Base-by-base conservation (phyloP, 2,888 invertebrate genomes). In the Trichopoda pennipes region DNA sequence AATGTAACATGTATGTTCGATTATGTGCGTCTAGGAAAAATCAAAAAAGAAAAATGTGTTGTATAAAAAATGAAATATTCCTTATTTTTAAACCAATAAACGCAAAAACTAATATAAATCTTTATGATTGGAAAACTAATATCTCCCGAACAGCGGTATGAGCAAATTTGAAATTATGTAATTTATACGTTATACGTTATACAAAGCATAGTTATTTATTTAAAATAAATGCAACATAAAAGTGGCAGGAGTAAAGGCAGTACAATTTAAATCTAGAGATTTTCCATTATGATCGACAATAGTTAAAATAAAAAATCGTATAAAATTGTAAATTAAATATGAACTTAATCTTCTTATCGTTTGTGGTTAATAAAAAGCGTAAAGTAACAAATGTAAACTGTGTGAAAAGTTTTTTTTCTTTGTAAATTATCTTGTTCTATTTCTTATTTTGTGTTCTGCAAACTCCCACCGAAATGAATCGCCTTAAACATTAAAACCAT, bases 51-150 rank as follows among this genome's bases (percentile, higher is more conserved):
- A n/a, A n/a, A n/a, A n/a, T n/a, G n/a, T n/a, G n/a, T 68, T 44
- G 28, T 38, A 38, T 38, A 38, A 66, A 58, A 61, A 68, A 49
- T 28, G 9, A 21, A 66, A 75, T 60, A 75, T 44, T 16, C 47
- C 17, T 12, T 70, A 35, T 55, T 75, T 63, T 53, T 55, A 49
- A 64, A 63, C 63, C 63, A 49, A 63, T 63, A 77, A 77, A 78
- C 70, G 61, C 70, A 78, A 79, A 75, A 66, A 72, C 61, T 44
- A 35, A 42, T 61, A 79, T 82, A 82, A 82, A 82, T 82, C 82
- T 72, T 75, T 55, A 66, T 82, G 82, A 79, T 79, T 79, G 79
- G 70, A 70, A 79, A 79, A 78, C 49, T 51, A 77, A 72, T 66
- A 72, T 72, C 42, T 42, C 42, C 56, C 35, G 32, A 81, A 77